These are phyloP conservation scores for Caenorhabditis latens DNA, from an alignment of 1,140 invertebrate species.

Conservation along the genomic window DNA sequence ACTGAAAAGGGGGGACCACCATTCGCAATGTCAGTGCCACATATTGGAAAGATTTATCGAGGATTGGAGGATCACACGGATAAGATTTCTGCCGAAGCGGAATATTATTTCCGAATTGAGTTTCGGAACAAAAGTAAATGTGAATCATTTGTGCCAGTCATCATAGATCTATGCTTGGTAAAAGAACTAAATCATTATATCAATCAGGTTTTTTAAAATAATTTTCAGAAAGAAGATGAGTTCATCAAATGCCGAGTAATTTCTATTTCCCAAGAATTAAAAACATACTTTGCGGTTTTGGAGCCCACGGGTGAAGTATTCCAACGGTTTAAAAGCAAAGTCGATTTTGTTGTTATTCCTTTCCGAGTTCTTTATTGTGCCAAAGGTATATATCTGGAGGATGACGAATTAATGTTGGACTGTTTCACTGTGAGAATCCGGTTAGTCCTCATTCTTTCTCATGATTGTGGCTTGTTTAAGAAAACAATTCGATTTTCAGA, in stretches of 20 bases:
- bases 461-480: no score
- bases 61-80: not conserved
- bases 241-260: not conserved
- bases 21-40: not conserved
- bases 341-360: constrained; percentile 2
- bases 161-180: constrained; percentile 1
- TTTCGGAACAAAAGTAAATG: constrained; percentile 4
- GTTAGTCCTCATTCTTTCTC: not conserved
- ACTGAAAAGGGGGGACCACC: not conserved
- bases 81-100: not conserved
- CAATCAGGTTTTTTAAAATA: not conserved
- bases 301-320: not conserved
- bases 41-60: not conserved
- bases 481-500: no score
- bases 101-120: not conserved
- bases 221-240: not conserved
- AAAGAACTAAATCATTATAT: not conserved
- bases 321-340: not conserved
- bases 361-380: constrained; percentile 26
- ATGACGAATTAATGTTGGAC: not conserved
- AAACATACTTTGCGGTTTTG: not conserved
- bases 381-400: not conserved
- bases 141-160: not conserved
- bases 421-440: not conserved
- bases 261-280: not conserved